These are phyloP conservation scores for Petrolisthes manimaculis DNA, from an alignment of 2,888 invertebrate genomes.

Conservation along the genomic window DNA sequence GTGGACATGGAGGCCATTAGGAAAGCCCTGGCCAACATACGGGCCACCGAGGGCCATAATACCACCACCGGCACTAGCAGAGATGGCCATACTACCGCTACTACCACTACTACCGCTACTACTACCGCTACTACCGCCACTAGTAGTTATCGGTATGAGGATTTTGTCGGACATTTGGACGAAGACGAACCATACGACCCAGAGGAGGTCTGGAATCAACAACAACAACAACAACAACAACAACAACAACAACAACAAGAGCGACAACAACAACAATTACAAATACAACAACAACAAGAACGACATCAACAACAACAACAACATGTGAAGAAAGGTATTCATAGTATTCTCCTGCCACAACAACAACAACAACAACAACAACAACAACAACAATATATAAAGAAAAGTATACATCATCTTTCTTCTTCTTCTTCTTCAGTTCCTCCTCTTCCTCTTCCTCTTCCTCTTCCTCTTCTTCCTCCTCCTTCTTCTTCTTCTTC, in stretches of 20 bases:
- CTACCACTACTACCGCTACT: too few relatives aligned
- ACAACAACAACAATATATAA: not conserved
- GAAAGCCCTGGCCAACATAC: slow-evolving; percentile 54
- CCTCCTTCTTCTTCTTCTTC: too few relatives aligned
- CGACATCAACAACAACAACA: not conserved
- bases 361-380: not conserved
- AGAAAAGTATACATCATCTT: too few relatives aligned
- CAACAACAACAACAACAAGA: slow-evolving; percentile 2
- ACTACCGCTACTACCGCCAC: too few relatives aligned
- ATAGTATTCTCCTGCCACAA: too few relatives aligned
- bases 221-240: slow-evolving; percentile 6
- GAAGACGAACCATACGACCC: slow-evolving; percentile 58
- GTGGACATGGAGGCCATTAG: slow-evolving; percentile 53
- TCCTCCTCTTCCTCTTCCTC: not conserved
- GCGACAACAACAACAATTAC: not conserved
- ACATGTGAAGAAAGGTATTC: too few relatives aligned
- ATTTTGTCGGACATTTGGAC: slow-evolving; percentile 61
- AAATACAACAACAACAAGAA: not conserved
- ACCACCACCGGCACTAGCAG: not conserved
- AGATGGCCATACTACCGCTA: slow-evolving; percentile 37
- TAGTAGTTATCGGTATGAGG: slow-evolving; percentile 62
- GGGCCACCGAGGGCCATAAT: slow-evolving; percentile 37
- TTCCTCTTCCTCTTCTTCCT: too few relatives aligned
- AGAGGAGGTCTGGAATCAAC: slow-evolving; percentile 58
- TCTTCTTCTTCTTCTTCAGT: not conserved